Evolutionary conservation across 2,113 vertebrate species (phyloP), one percentile per base, ranked within the genome.

Genomic region (Columba livia): DNA sequence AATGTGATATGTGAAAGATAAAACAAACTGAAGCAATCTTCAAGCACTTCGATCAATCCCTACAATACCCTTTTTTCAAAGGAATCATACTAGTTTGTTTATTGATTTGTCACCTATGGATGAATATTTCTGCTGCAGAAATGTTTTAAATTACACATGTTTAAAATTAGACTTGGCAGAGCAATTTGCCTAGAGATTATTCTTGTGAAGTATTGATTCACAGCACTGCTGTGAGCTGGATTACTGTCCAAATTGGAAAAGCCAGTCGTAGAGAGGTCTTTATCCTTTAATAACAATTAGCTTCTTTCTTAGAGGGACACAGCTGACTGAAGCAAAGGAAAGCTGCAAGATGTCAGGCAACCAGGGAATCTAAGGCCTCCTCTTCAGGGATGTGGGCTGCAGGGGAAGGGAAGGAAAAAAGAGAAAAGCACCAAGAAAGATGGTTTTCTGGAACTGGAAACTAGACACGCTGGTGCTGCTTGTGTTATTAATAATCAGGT

Each of bases 251-350:
- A 98, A 98, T 98, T 98, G 98, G 98, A 98, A 98, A 98, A 98
- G 98, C 98, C 98, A 98, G 98, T 96, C 97, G 97, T 96, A 96
- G 98, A 97, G 97, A 98, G 93, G 97, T 98, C 98, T 99, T 99
- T 98, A 99, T 99, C 98, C 98, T 97, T 99, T 99, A 98, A 99
- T 99, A 98, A 98, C 98, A 97, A 98, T 98, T 97, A 97, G 97
- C 98, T 96, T 95, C 95, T 98, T 98, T 98, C 97, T 97, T 97
- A 97, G 97, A 97, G 97, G 95, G 96, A 97, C 96, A 89, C 77
- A 79, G 93, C 95, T 95, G 93, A 94, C 93, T 60, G 96, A 88
- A 96, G 97, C 90, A 93, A 94, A 89, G 86, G 96, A 92, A 85
- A 92, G 92, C 95, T 29, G 28, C 77, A 96, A 96, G 91, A 96